Conservation (phyloP, 2,888 invertebrate genomes). For the Cyrtodaria siliqua region DNA sequence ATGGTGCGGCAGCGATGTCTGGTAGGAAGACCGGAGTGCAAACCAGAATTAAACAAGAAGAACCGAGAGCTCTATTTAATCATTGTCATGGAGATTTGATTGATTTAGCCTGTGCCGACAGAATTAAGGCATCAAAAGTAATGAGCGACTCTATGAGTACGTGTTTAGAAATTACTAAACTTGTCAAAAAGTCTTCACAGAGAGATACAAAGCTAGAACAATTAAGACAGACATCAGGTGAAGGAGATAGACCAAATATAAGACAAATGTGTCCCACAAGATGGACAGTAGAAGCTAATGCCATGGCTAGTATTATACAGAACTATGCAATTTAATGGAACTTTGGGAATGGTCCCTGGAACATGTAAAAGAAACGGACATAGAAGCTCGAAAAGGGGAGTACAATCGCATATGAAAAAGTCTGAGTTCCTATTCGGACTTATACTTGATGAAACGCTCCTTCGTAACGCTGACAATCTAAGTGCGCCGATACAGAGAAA, state of each 20-base stretch:
- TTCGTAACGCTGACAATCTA: constrained; percentile 20
- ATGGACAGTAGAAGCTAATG: constrained; percentile 51
- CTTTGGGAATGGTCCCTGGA: constrained; percentile 6
- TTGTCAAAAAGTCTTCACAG: constrained; percentile 56
- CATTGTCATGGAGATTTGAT: constrained; percentile 43
- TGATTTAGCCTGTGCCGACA: constrained; percentile 27
- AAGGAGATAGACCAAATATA: constrained; percentile 15
- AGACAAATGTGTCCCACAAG: constrained; percentile 47
- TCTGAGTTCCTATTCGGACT: constrained; percentile 23
- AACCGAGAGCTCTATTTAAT: constrained; percentile 40
- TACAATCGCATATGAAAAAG: constrained; percentile 10
- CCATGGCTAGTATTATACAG: constrained; percentile 18
- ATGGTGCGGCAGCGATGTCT: constrained; percentile 34
- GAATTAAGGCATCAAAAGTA: constrained; percentile 24
- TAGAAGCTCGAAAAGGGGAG: constrained; percentile 6
- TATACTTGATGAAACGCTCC: constrained; percentile 4
- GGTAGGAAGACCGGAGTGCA: constrained; percentile 31
- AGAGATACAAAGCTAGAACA: constrained; percentile 44
- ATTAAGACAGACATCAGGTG: constrained; percentile 28
- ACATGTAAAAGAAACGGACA: constrained; percentile 9
- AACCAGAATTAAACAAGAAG: constrained; percentile 15
- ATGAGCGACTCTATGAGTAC: constrained; percentile 40
- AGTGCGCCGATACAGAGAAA: background rate
- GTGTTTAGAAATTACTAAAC: constrained; percentile 39
- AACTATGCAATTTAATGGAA: too few species aligned